Conservation (phyloP, 1,140 invertebrate genomes). For the Branchinecta lindahli region DNA sequence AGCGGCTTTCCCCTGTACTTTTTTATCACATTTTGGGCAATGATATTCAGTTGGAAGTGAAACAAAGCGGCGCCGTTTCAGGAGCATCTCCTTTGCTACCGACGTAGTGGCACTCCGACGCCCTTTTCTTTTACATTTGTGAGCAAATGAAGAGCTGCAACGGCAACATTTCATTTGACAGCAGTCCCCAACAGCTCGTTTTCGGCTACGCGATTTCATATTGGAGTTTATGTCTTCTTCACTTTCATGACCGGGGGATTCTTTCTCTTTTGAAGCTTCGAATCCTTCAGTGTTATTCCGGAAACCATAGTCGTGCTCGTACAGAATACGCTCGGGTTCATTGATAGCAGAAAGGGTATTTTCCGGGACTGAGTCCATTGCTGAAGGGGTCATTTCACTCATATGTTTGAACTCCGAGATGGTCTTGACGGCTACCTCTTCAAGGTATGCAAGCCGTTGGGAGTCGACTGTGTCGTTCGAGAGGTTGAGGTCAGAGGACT, state of each 20-base stretch:
- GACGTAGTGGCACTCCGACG: neutral
- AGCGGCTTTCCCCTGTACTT: conserved; percentile 21
- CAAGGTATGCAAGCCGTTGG: neutral
- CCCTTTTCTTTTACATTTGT: neutral
- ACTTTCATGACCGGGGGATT: neutral
- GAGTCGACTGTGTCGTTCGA: neutral
- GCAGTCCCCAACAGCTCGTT: neutral
- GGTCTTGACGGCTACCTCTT: neutral
- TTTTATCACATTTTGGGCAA: conserved; percentile 10
- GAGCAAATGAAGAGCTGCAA: neutral
- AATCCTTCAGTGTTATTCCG: neutral
- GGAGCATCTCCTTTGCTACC: neutral
- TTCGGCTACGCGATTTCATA: neutral
- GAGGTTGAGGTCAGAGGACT: neutral
- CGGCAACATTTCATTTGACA: neutral
- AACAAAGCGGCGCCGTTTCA: neutral
- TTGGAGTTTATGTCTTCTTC: neutral
- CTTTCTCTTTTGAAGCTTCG: neutral
- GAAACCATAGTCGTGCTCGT: neutral
- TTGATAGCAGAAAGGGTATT: neutral
- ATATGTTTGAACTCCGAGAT: neutral
- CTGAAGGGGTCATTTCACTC: neutral
- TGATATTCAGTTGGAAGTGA: conserved; percentile 3
- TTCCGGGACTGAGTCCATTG: neutral
- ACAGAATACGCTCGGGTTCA: neutral